Percentiles rank a stretch among this genome's conserved stretches.
Evolutionary conservation across 2,797 vertebrate species (phyloP).

Genomic region (Danio tinwini): DNA sequence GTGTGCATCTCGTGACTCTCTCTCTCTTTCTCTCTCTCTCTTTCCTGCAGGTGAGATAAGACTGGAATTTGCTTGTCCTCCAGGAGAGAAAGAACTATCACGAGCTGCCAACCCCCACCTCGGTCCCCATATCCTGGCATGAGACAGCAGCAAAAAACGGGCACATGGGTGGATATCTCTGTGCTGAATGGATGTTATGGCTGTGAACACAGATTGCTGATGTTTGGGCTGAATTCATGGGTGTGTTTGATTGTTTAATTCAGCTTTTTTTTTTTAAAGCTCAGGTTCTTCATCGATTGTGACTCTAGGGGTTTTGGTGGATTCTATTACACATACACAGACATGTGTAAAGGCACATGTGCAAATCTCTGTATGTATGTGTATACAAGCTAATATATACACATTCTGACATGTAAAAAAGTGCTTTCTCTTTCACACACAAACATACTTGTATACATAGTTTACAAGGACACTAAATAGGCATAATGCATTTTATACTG

Average conservation of each 20-base stretch:
- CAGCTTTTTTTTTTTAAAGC: conserved; percentile 16
- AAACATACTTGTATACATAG: background rate
- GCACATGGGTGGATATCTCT: conserved; percentile 42
- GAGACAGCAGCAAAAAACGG: conserved; percentile 11
- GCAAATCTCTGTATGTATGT: background rate
- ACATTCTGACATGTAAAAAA: background rate
- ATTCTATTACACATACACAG: background rate
- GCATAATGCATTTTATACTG: no score
- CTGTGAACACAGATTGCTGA: conserved; percentile 56
- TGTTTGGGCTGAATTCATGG: conserved; percentile 27
- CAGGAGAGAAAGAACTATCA: conserved; percentile 23
- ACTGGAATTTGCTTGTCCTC: conserved; percentile 64
- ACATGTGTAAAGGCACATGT: conserved; percentile 8
- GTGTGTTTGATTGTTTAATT: conserved; percentile 7
- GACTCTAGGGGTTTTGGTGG: background rate
- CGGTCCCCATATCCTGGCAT: conserved; percentile 13
- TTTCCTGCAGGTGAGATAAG: conserved; percentile 65
- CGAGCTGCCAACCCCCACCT: conserved; percentile 6
- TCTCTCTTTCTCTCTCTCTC: conserved; percentile 42
- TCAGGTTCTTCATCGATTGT: background rate
- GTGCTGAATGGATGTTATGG: conserved; percentile 57
- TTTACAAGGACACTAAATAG: no score
- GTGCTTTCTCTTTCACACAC: background rate
- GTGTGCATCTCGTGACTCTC: conserved; percentile 37
- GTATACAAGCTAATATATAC: background rate